phyloP scores from a whole-genome alignment of 2,797 vertebrate genomes.

The Thalassophryne amazonica region DNA sequence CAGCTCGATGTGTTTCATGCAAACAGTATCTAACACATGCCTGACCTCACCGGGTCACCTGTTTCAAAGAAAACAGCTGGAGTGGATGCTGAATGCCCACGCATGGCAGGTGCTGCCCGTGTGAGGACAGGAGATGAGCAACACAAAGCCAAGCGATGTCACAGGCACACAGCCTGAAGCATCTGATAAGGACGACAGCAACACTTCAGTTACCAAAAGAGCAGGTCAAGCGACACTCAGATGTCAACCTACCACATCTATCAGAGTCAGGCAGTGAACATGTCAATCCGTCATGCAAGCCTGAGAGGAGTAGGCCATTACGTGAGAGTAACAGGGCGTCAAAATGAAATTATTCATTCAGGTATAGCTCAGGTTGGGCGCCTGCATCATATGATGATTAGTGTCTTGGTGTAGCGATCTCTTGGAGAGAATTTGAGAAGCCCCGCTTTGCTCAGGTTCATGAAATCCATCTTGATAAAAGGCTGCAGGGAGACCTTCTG shows the following conservation, averaged over 20 bases:
- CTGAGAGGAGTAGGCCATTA: conserved; percentile 6
- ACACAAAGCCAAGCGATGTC: conserved; percentile 50
- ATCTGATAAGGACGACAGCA: conserved; percentile 64
- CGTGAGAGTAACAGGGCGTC: conserved; percentile 6
- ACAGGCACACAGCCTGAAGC: conserved; percentile 23
- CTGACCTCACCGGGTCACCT: conserved; percentile 39
- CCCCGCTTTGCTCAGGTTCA: conserved; percentile 46
- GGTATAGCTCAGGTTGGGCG: conserved; percentile 32
- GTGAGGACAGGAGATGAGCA: conserved; percentile 38
- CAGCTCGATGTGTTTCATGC: conserved; percentile 2
- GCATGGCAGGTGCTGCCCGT: conserved; percentile 24
- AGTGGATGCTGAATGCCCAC: conserved; percentile 14
- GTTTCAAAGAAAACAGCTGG: conserved; percentile 7
- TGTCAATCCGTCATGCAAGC: conserved; percentile 33
- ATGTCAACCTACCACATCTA: conserved; percentile 80
- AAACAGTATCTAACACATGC: conserved; percentile 30
- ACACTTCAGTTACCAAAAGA: conserved; percentile 67
- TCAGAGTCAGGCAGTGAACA: conserved; percentile 65
- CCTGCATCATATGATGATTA: conserved; percentile 46
- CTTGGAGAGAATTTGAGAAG: conserved; percentile 55
- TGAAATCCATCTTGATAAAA: conserved; percentile 64
- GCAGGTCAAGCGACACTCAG: conserved; percentile 82
- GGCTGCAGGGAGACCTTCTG: conserved; percentile 28
- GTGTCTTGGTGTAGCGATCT: conserved; percentile 38
- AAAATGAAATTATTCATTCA: conserved; percentile 48